Conservation (phyloP, 37 sponge, comb jelly and placozoan genomes). For the Ianthella basta region DNA sequence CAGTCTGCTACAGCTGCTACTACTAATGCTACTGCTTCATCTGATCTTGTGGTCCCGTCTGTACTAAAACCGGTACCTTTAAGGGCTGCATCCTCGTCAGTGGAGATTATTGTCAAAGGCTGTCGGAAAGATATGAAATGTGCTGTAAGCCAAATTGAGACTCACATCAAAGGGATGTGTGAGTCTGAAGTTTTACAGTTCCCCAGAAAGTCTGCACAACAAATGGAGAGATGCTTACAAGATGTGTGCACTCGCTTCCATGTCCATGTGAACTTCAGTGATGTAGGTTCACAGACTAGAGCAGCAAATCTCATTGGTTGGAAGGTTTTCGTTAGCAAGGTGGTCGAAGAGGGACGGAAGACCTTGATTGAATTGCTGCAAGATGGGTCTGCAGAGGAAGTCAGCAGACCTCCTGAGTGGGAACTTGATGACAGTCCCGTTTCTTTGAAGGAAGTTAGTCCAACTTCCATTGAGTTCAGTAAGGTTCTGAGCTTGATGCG, state of each 20-base stretch:
- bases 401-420: background rate
- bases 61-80: no score
- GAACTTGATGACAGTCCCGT: background rate
- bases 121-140: conserved; percentile 29
- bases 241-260: background rate
- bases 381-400: background rate
- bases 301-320: conserved; percentile 31
- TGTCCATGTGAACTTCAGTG: background rate
- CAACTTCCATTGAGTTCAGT: conserved; percentile 10
- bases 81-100: no score
- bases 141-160: conserved; percentile 32
- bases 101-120: conserved; percentile 41
- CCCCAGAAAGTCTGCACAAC: background rate
- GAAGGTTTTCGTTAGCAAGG: conserved; percentile 2
- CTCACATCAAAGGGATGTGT: conserved; percentile 8
- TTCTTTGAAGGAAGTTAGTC: background rate
- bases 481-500: background rate
- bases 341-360: background rate
- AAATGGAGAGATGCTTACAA: background rate
- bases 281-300: background rate
- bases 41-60: no score
- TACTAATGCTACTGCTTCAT: no score
- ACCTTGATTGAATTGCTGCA: background rate
- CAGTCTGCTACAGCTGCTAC: no score
- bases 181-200: background rate